phyloP scores from a whole-genome alignment of 2,113 vertebrate species.

The Coregonus clupeaformis region DNA sequence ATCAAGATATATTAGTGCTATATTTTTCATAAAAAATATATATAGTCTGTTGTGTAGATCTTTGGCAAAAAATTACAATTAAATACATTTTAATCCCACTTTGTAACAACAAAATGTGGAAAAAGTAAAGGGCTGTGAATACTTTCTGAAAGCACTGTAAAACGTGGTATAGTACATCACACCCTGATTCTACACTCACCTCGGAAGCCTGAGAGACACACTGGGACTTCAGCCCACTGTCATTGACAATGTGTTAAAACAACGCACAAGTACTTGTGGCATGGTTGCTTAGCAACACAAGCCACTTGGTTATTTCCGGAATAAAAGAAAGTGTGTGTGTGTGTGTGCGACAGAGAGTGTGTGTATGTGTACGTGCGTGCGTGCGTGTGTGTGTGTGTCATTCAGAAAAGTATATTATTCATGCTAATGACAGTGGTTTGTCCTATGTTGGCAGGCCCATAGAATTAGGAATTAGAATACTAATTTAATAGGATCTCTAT shows the following conservation, averaged over 20 bases:
- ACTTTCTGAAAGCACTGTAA: not conserved
- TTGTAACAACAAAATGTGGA: not conserved
- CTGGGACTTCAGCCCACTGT: conserved; percentile 46
- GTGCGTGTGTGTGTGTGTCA: not conserved
- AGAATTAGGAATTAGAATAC: too few species aligned
- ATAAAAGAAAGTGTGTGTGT: conserved; percentile 52
- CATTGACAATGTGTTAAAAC: conserved; percentile 62
- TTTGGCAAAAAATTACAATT: too few species aligned
- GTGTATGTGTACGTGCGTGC: not conserved
- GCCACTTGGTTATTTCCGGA: conserved; percentile 69
- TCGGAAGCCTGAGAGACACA: conserved; percentile 34
- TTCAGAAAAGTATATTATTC: conserved; percentile 54
- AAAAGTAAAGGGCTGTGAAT: too few species aligned
- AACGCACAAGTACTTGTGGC: conserved; percentile 58
- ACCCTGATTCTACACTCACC: conserved; percentile 42
- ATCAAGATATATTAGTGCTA: too few species aligned
- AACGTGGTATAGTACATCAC: conserved; percentile 23
- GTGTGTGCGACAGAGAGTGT: not conserved
- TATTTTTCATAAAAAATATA: too few species aligned
- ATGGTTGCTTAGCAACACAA: conserved; percentile 73
- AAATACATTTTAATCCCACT: too few species aligned
- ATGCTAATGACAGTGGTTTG: conserved; percentile 61
- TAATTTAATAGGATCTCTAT: too few species aligned
- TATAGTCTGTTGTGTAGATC: too few species aligned
- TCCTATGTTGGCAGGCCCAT: conserved; percentile 39